Base-by-base conservation (phyloP, 2,113 vertebrate genomes). In the Toxotes chatareus region DNA sequence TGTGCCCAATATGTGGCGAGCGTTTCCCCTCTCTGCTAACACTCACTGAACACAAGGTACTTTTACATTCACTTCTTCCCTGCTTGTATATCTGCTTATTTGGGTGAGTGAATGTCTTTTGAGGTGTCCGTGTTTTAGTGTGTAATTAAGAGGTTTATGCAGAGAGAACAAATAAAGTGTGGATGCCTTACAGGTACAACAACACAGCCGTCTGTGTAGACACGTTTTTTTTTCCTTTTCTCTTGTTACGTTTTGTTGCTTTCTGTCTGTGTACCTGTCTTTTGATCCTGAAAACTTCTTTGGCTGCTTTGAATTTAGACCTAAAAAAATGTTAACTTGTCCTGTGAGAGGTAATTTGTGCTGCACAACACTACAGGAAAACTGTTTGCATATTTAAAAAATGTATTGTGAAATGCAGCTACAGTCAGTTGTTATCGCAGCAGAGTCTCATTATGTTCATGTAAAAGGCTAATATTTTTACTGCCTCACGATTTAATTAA, bases 1-100 rank as follows among this genome's bases (percentile, higher is more conserved):
- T 99, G 98, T 99, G 98, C 86, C 98, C 98, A 0, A 99, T 99
- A 82, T 99, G 98, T 47, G 98, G 98, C 0, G 98, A 99, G 82
- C 96, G 98, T 14, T 99, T 99, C 91, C 98, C 98, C 0, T 99
- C 98, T 46, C 96, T 99, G 79, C 95, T 99, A 47, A 99, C 98
- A 66, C 97, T 99, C 80, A 99, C 98, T 0, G 98, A 99, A 57
- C 98, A 99, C 95, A 99, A 99, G 92, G 98, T 94, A 51, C 17
- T 3, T 13, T 38, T 7, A n/a, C 11, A 8, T 47, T 46, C 17
- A 14, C 59, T 72, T 21, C 19, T 11, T 40, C 42, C 27, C 9
- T 12, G 38, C 11, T 21, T 59, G 72, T 32, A 14, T 34, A 10
- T n/a, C 4, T 56, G 3, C 27, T 16, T 14, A 4, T 64, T 13